Conservation (phyloP, 2,113 vertebrate species). For the Planiliza haematocheilus region DNA sequence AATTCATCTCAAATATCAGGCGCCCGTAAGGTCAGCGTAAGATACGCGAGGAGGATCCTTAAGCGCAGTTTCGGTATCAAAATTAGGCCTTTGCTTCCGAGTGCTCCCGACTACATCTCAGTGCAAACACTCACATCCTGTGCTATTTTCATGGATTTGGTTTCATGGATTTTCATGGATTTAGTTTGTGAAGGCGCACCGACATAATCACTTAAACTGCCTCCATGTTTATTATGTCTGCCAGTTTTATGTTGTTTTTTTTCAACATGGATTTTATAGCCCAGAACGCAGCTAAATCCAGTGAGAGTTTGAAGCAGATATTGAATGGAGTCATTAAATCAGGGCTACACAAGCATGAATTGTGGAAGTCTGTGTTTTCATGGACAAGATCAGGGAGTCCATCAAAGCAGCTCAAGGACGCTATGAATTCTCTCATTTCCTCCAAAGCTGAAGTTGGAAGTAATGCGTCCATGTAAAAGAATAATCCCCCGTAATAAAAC, state of each 20-base stretch:
- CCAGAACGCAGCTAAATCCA: conserved; percentile 42
- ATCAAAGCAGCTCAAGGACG: conserved; percentile 26
- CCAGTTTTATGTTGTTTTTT: conserved; percentile 64
- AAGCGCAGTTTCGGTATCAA: conserved; percentile 39
- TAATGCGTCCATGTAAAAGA: neutral
- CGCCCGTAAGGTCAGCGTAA: conserved; percentile 29
- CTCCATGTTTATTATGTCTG: conserved; percentile 71
- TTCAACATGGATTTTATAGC: conserved; percentile 59
- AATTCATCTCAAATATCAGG: conserved; percentile 42
- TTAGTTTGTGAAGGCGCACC: conserved; percentile 60
- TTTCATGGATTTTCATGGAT: conserved; percentile 75
- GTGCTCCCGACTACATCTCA: conserved; percentile 32
- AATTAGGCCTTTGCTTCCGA: conserved; percentile 30
- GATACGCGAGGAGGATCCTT: conserved; percentile 38
- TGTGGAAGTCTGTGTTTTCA: conserved; percentile 18
- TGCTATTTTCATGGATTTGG: conserved; percentile 71
- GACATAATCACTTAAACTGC: conserved; percentile 75
- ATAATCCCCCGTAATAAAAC: neutral
- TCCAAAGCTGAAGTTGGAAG: neutral
- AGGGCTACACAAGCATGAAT: neutral
- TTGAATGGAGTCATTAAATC: conserved; percentile 48
- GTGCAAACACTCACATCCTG: conserved; percentile 52
- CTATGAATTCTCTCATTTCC: neutral
- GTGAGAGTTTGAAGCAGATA: conserved; percentile 37
- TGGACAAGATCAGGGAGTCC: conserved; percentile 10